Conservation (phyloP, 64 coral and sea anemone species). For the Montipora capricornis region DNA sequence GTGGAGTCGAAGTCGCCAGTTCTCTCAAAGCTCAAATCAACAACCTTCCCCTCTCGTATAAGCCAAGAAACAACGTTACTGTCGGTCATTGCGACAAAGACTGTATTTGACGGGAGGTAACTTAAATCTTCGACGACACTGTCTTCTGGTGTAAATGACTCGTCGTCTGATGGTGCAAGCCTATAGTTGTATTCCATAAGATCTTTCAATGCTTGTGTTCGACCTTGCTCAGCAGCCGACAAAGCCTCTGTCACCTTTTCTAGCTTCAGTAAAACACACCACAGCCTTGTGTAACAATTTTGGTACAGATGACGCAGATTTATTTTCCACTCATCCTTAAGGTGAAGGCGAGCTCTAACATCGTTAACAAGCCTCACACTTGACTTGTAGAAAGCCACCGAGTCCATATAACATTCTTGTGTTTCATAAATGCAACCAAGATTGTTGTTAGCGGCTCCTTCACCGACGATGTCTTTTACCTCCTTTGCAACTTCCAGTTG, state of each 20-base stretch:
- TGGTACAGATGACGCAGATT: neutral
- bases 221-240: neutral
- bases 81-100: neutral
- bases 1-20: neutral
- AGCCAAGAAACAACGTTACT: neutral
- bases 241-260: neutral
- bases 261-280: neutral
- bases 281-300: neutral
- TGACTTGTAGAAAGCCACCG: neutral
- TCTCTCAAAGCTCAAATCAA: neutral
- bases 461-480: neutral
- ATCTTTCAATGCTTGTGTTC: neutral
- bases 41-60: neutral
- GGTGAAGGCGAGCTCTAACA: neutral
- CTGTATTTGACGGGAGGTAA: neutral
- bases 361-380: neutral
- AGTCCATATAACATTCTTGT: neutral
- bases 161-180: neutral
- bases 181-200: neutral
- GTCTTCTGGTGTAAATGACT: neutral
- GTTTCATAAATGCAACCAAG: neutral
- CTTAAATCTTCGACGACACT: neutral
- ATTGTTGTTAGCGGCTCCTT: too few species aligned
- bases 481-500: neutral
- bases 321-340: neutral